Base-by-base conservation (phyloP, 2,888 invertebrate species). In the Calephelis perditalis region DNA sequence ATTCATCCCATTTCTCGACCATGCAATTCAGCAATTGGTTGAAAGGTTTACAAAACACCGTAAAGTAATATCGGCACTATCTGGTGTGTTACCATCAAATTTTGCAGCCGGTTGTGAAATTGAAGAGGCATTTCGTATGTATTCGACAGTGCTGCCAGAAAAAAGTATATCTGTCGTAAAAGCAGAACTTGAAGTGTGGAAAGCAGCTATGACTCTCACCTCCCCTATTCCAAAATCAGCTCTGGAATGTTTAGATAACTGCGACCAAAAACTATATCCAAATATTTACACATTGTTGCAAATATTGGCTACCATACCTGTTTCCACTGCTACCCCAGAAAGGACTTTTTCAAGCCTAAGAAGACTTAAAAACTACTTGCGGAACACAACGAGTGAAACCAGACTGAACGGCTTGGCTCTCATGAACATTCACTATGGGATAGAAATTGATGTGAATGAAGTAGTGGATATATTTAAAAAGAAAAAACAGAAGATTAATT, bases 151-250 rank as follows among this genome's bases (percentile, higher is more conserved):
- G 55, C 58, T 62, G 9, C 60, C 60, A 36, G 60, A 63, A 61
- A 61, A 26, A 54, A 58, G 57, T 59, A 63, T 43, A 61, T 61
- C 59, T 57, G 61, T 61, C 37, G 49, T 63, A 47, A 61, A 63
- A 63, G 59, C 61, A 59, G 59, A 61, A 61, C 59, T 61, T 61
- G 61, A 63, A 63, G 59, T 63, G 59, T 57, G 61, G 63, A 59
- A 63, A 61, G 61, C 59, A 64, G 62, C 49, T 57, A 64, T 64
- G 59, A 60, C 62, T 55, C n/a, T 45, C 35, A 62, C 62, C 58
- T 57, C 52, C 56, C 58, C 63, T 63, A 63, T n/a, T 61, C 63
- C 56, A 64, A 62, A 62, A 60, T 58, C 64, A 49, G 62, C 60
- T 64, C 44, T 62, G 60, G 56, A 62, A 64, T 64, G 62, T 56